Percentiles rank a stretch among this genome's conserved stretches.
phyloP scores from a whole-genome alignment of 2,797 vertebrate genomes.

The Oreochromis mossambicus region DNA sequence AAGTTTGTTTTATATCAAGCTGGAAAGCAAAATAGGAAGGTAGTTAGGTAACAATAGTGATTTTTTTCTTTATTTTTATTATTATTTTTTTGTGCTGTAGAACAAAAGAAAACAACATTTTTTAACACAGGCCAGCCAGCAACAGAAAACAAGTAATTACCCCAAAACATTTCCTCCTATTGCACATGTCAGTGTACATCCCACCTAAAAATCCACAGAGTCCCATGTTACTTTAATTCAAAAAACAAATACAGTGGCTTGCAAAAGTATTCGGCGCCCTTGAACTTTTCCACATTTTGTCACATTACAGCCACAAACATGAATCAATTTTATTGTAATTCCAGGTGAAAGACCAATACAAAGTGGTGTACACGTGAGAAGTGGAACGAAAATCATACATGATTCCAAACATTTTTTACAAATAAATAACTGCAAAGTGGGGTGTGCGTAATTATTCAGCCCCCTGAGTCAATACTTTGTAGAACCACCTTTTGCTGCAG shows the following conservation, averaged over 20 bases:
- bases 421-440: too few species aligned
- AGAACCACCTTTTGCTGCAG: too few species aligned
- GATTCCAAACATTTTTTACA: too few species aligned
- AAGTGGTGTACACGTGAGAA: too few species aligned
- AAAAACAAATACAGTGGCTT: neutral
- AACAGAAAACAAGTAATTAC: neutral
- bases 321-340: too few species aligned
- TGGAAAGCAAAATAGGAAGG: neutral
- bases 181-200: rapidly evolving
- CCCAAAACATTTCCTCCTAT: neutral
- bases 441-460: too few species aligned
- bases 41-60: rapidly evolving
- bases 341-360: too few species aligned
- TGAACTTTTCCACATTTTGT: too few species aligned
- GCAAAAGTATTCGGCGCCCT: too few species aligned
- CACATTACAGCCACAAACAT: too few species aligned
- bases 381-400: too few species aligned
- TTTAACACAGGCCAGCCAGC: neutral
- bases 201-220: neutral
- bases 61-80: neutral
- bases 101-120: neutral
- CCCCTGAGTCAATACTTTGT: too few species aligned
- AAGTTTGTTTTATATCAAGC: neutral
- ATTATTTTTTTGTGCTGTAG: neutral
- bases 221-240: neutral